These are phyloP conservation scores for Aselliscus stoliczkanus DNA, from an alignment of 2,797 vertebrate species.

Conservation along the genomic window DNA sequence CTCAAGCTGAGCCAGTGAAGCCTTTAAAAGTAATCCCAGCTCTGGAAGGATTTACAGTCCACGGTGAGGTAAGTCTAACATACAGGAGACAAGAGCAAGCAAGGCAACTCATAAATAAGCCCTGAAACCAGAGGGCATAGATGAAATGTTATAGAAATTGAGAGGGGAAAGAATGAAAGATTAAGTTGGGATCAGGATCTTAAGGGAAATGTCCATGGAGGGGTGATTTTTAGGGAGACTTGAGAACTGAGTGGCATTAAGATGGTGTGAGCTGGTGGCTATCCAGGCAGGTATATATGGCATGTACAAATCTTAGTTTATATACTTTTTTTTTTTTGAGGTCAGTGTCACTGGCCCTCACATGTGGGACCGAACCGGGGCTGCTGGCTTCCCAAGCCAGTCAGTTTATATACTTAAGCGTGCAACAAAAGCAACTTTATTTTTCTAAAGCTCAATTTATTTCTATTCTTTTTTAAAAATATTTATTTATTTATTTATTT, in stretches of 20 bases:
- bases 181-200: background rate
- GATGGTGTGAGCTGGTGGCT: background rate
- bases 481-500: no score
- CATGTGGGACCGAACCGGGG: no score
- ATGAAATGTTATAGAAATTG: background rate
- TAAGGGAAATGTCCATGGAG: background rate
- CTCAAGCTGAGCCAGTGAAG: background rate
- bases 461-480: background rate
- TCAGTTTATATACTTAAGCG: background rate
- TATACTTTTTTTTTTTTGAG: no score
- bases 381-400: no score
- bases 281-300: fast-evolving
- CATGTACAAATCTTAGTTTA: background rate
- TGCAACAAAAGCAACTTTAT: background rate
- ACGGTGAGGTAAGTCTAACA: background rate
- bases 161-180: background rate
- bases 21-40: background rate
- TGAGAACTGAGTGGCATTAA: background rate
- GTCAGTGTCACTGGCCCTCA: no score
- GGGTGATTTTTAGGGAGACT: background rate
- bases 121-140: background rate
- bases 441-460: background rate
- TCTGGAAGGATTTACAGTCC: background rate
- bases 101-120: background rate
- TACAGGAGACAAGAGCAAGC: background rate